Evolutionary conservation across 2,888 invertebrate species (phyloP), one percentile per base, ranked within the genome.

Genomic region (Lithophane ornitopus): DNA sequence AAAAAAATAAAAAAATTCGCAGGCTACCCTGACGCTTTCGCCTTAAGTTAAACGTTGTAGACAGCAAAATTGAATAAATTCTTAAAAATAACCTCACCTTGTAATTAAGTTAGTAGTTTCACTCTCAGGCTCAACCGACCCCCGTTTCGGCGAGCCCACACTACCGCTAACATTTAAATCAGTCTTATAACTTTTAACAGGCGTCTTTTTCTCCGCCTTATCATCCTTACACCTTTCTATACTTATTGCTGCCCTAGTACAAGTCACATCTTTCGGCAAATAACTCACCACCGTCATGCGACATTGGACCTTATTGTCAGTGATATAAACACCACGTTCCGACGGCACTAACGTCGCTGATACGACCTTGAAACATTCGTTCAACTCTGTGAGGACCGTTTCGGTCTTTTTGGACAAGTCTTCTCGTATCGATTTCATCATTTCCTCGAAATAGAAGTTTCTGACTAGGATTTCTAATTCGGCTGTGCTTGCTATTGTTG

Each of bases 361-460:
- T 71, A 97, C 94, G 70, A 97, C 91, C 86, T 96, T 95, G 87
- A 97, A 97, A 86, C 97, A 97, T 82, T 97, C 97, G 81, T 95
- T 97, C 62, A 97, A 93, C 84, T 97, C 97, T 0, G 97, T 94
- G 61, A 97, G 90, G 34, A 97, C 95, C 0, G 97, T 93, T 62
- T 97, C 96, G 0, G 94, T 89, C 70, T 94, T 95, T 46, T 93
- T 93, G 0, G 93, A 85, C 2, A 97, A 92, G 65, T 95, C 91
- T 78, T 96, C 95, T 89, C 97, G 97, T 76, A 97, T 96, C 3
- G 97, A 97, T 72, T 97, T 98, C 88, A 98, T 97, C 97, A 99
- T 98, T 91, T 99, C 98, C 88, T 98, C 98, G 91, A 98, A 98
- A 92, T 98, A 98, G 82, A 97, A 97, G 87, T 97, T 97, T 90